Conservation (phyloP, 2,888 invertebrate species). For the Nymphalis c-album region DNA sequence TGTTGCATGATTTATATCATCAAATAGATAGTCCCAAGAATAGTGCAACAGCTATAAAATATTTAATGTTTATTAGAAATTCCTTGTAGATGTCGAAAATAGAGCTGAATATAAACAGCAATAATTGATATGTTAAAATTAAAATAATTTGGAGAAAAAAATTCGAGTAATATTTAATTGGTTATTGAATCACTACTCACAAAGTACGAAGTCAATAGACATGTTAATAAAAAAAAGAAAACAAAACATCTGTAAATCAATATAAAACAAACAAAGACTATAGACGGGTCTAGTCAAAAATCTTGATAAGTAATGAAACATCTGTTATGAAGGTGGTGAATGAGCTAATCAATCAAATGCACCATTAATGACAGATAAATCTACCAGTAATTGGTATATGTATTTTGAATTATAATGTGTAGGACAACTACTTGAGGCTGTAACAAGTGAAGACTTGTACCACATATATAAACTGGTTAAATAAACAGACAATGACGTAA, state of each 20-base stretch:
- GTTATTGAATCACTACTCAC: constrained; percentile 2
- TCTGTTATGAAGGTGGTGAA: not conserved
- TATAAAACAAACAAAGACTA: constrained; percentile 1
- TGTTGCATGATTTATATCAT: constrained; percentile 15
- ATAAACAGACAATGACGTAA: constrained; percentile 2
- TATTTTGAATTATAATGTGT: constrained; percentile 2
- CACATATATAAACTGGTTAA: constrained; percentile 2
- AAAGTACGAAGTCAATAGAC: not conserved
- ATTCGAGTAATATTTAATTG: not conserved
- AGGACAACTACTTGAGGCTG: not conserved
- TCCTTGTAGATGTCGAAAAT: not conserved
- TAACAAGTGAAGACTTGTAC: constrained; percentile 10
- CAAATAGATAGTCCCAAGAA: not conserved
- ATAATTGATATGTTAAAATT: not conserved
- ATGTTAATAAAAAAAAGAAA: not conserved
- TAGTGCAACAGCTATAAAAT: constrained; percentile 1
- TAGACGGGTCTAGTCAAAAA: constrained; percentile 2
- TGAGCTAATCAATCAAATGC: not conserved
- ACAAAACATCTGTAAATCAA: not conserved
- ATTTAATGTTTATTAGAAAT: constrained; percentile 6
- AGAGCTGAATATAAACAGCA: not conserved
- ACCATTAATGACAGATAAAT: not conserved
- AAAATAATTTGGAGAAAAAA: not conserved
- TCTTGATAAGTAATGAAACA: not conserved
- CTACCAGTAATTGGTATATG: constrained; percentile 22